Base-by-base conservation (phyloP, 1,140 invertebrate species). In the Magallana ariakensis region DNA sequence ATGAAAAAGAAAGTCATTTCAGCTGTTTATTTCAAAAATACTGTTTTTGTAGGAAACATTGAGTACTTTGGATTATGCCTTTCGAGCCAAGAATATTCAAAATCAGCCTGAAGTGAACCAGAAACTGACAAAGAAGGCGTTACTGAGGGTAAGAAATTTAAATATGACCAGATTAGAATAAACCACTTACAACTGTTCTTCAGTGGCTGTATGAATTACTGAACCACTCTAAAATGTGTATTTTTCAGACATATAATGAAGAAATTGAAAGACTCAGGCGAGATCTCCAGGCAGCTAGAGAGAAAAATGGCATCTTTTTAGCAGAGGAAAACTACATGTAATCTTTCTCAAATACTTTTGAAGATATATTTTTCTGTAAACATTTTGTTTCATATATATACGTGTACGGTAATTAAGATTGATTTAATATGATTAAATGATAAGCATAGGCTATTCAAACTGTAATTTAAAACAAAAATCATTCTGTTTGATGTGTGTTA, bases 41-140 rank as follows among this genome's bases (percentile, higher is more conserved):
- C 33, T 46, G 33, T 82, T 54, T 75, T 87, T 91, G 0, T 97
- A 99, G 94, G 98, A 99, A 95, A 99, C 98, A 0, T 94, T 99
- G 16, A 98, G 97, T 82, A 99, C 99, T 0, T 94, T 99, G 80
- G 98, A 99, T 91, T 99, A 99, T 95, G 98, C 98, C 16, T 96
- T 98, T 94, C 95, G 98, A 26, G 98, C 99, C 0, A 98, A 98
- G 95, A 98, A 98, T 92, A 99, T 99, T 85, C 97, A 97, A 88
- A 99, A 99, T 94, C 97, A 97, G 91, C 99, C 99, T 0, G 98
- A 99, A 94, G 96, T 99, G 11, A 99, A 99, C 95, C 97, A 98
- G 94, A 98, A 97, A 92, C 95, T 99, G 83, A 97, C 97, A 0
- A 98, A 98, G 93, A 97, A 97, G 92, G 97, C 97, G 10, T 95